Evolutionary conservation across 1,140 invertebrate species (phyloP).

Genomic region (Campodea augens): DNA sequence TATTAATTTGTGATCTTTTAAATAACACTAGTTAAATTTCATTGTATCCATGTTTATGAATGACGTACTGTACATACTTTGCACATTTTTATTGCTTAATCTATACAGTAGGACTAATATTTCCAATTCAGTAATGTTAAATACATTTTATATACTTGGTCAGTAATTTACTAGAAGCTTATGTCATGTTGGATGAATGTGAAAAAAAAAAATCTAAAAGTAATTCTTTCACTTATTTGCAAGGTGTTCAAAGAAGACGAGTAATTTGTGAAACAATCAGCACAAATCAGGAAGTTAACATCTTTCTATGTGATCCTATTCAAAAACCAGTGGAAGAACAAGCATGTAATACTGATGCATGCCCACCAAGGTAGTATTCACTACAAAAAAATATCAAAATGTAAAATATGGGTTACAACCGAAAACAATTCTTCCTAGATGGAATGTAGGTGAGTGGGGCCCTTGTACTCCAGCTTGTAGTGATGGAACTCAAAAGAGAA

Average conservation of each 20-base stretch:
- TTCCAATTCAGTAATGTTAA: too few species aligned
- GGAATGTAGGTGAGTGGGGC: constrained; percentile 61
- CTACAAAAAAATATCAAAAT: background rate
- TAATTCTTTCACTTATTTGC: constrained; percentile 11
- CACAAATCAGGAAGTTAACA: constrained; percentile 37
- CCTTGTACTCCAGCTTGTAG: constrained; percentile 67
- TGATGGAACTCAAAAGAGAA: constrained; percentile 35
- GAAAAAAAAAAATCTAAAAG: too few species aligned
- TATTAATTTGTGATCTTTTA: background rate
- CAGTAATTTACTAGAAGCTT: too few species aligned
- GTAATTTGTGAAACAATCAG: constrained; percentile 48
- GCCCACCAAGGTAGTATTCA: constrained; percentile 36
- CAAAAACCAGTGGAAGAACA: constrained; percentile 43
- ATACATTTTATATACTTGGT: too few species aligned
- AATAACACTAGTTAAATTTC: background rate
- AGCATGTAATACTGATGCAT: constrained; percentile 52
- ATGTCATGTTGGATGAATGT: too few species aligned
- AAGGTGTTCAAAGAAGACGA: constrained; percentile 49
- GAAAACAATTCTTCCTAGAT: constrained; percentile 25
- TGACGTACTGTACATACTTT: too few species aligned
- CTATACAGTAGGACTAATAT: too few species aligned
- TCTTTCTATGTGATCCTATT: constrained; percentile 53
- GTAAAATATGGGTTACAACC: background rate
- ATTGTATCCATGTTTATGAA: background rate
- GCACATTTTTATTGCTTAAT: too few species aligned